Evolutionary conservation across 1,140 invertebrate species (phyloP).

Genomic region (Cotesia chilonis): DNA sequence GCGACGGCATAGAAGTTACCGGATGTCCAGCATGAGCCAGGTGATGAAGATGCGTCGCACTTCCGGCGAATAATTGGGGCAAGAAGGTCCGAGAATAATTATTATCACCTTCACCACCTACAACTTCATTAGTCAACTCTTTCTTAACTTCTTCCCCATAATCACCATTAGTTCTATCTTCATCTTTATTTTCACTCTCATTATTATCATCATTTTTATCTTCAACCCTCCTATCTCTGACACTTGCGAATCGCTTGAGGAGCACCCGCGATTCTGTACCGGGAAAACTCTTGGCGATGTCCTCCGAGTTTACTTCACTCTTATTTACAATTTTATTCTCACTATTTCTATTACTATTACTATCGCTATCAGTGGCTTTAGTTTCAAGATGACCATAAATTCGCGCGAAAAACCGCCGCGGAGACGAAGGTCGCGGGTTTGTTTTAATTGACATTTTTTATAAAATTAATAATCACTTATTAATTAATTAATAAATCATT

Average conservation of each 20-base stretch:
- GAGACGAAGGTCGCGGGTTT: slow-evolving; percentile 68
- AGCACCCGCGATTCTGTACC: slow-evolving; percentile 21
- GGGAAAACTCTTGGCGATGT: slow-evolving; percentile 28
- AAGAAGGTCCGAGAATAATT: slow-evolving; percentile 44
- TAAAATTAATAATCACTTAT: neutral
- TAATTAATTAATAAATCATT: slow-evolving; percentile 11
- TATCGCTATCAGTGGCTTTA: slow-evolving; percentile 23
- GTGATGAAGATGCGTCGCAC: slow-evolving; percentile 42
- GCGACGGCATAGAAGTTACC: slow-evolving; percentile 39
- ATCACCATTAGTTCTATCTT: neutral
- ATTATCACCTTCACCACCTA: neutral
- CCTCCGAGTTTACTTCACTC: slow-evolving; percentile 38
- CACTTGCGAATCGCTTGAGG: neutral
- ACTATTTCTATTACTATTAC: too few relatives aligned
- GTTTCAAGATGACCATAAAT: slow-evolving; percentile 72
- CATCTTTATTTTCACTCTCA: neutral
- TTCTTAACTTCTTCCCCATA: slow-evolving; percentile 24
- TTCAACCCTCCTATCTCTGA: neutral
- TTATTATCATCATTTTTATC: neutral
- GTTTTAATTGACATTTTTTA: slow-evolving; percentile 50
- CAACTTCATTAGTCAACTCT: slow-evolving; percentile 22
- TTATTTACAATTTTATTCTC: slow-evolving; percentile 36
- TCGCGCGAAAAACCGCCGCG: slow-evolving; percentile 73
- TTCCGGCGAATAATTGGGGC: slow-evolving; percentile 43
- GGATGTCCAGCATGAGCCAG: slow-evolving; percentile 47